Evolutionary conservation across 2,797 vertebrate species (phyloP).

Genomic region (Gila robusta): DNA sequence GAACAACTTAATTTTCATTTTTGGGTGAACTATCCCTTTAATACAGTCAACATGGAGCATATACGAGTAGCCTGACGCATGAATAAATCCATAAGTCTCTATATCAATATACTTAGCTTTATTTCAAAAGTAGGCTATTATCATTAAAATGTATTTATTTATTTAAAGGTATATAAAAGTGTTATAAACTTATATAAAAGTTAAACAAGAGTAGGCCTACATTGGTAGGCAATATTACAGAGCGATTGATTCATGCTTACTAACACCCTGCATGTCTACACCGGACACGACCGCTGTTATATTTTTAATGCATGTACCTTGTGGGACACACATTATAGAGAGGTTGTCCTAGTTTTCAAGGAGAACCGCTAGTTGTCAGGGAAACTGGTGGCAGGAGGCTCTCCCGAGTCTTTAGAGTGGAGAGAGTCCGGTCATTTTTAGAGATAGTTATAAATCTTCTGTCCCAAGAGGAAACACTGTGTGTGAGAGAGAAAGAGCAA

Average conservation of each 20-base stretch:
- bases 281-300: neutral
- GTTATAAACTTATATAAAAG: neutral
- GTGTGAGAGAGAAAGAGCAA: constrained; percentile 4
- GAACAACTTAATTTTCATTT: too few relatives aligned
- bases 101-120: neutral
- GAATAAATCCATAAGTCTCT: neutral
- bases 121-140: neutral
- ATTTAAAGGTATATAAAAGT: neutral
- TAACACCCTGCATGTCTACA: neutral
- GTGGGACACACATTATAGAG: constrained; percentile 43
- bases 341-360: constrained; percentile 59
- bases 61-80: neutral
- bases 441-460: constrained; percentile 47
- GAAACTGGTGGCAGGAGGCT: constrained; percentile 57
- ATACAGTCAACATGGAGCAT: too few relatives aligned
- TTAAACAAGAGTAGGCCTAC: too few relatives aligned
- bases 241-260: neutral
- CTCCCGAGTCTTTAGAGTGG: constrained; percentile 49
- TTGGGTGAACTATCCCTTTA: too few relatives aligned
- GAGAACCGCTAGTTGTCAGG: constrained; percentile 62
- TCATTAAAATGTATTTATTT: neutral
- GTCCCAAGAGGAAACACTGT: neutral
- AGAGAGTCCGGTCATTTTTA: constrained; percentile 53
- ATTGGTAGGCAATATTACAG: neutral
- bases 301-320: constrained; percentile 17